These are phyloP conservation scores for Drosophila teissieri DNA, from an alignment of 1,140 invertebrate species.

Conservation along the genomic window DNA sequence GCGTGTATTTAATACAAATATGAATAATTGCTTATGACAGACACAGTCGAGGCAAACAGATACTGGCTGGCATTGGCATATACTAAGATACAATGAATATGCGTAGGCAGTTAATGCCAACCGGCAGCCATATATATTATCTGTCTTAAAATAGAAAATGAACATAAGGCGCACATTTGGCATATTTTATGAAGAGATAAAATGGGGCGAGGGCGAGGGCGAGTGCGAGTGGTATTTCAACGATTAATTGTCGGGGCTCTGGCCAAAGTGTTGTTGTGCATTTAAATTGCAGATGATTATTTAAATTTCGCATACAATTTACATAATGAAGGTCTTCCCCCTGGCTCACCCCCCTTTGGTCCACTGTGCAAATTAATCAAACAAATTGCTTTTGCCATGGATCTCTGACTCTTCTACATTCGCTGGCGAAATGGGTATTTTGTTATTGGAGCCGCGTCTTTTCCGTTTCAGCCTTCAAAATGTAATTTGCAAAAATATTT, in stretches of 20 bases:
- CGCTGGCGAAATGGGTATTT: constrained; percentile 38
- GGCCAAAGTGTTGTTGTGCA: constrained; percentile 75
- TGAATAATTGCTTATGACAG: constrained; percentile 82
- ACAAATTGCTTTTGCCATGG: constrained; percentile 74
- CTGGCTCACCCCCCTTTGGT: neutral
- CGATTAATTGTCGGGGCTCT: constrained; percentile 77
- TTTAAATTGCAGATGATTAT: constrained; percentile 83
- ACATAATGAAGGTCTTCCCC: constrained; percentile 74
- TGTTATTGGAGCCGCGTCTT: constrained; percentile 36
- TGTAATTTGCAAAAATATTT: constrained; percentile 81
- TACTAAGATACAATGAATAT: constrained; percentile 33
- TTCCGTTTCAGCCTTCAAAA: constrained; percentile 52
- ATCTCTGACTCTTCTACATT: constrained; percentile 36
- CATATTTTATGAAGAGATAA: constrained; percentile 62
- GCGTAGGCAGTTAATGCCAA: constrained; percentile 71
- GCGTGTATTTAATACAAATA: constrained; percentile 82
- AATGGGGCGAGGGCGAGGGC: neutral
- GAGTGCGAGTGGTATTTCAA: neutral
- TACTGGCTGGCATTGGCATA: constrained; percentile 12
- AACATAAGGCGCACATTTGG: constrained; percentile 78
- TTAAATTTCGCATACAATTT: constrained; percentile 82
- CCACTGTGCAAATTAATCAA: constrained; percentile 73
- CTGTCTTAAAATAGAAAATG: constrained; percentile 75
- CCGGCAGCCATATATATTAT: constrained; percentile 66
- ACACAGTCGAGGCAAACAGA: constrained; percentile 31